A percentile compares a stretch with the other conserved stretches of the same genome.
phyloP scores from a whole-genome alignment of 1,140 invertebrate species.

The Plectrocnemia conspersa region DNA sequence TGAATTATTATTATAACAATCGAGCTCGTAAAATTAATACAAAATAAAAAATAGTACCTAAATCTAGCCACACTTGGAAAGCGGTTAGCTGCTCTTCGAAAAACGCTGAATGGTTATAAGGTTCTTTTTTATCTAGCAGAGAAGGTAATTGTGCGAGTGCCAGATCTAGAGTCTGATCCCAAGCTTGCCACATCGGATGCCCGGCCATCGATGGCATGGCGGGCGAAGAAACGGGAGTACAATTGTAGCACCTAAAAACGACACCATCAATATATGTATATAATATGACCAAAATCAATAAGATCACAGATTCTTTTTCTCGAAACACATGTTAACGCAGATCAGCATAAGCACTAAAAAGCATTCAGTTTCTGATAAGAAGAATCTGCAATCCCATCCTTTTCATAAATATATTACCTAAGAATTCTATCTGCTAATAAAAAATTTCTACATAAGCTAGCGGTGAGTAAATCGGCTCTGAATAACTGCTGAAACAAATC shows the following conservation, averaged over 20 bases:
- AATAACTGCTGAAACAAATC: constrained; percentile 96
- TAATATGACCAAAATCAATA: neutral
- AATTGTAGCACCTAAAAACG: constrained; percentile 74
- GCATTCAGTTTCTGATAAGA: too few species aligned
- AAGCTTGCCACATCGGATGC: constrained; percentile 91
- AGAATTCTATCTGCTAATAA: constrained; percentile 94
- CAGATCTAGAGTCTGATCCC: constrained; percentile 94
- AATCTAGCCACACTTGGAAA: constrained; percentile 94
- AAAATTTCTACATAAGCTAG: constrained; percentile 96
- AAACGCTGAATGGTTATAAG: constrained; percentile 80
- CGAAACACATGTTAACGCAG: neutral
- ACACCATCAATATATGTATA: neutral
- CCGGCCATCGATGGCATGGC: constrained; percentile 85
- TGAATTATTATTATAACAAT: neutral
- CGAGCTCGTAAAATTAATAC: constrained; percentile 1
- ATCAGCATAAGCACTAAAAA: constrained; percentile 4
- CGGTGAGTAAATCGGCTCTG: constrained; percentile 95
- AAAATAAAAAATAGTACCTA: constrained; percentile 49
- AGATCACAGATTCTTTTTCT: neutral
- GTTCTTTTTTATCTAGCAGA: constrained; percentile 61
- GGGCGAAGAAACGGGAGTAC: constrained; percentile 88
- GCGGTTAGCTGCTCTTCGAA: constrained; percentile 98
- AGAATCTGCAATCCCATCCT: too few species aligned
- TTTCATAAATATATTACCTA: constrained; percentile 47
- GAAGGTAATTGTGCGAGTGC: constrained; percentile 84